A percentile compares a stretch with the other conserved stretches of the same genome.
Evolutionary conservation across 2,797 vertebrate species (phyloP).

Genomic region (Acanthurus lineatus): DNA sequence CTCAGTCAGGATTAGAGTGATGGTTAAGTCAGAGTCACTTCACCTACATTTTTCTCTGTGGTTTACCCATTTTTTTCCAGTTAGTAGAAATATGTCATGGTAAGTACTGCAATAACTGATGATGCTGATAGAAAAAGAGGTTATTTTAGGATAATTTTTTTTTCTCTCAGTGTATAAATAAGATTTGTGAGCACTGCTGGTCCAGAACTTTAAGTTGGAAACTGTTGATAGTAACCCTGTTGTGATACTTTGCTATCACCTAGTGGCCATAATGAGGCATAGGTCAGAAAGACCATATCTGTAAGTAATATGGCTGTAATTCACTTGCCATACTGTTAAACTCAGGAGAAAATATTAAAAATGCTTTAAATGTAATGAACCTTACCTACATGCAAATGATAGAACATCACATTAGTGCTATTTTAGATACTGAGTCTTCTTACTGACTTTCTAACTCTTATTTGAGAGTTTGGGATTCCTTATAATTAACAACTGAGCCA

Average conservation of each 20-base stretch:
- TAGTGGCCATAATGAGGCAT: conserved; percentile 73
- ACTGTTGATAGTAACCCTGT: neutral
- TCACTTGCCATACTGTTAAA: neutral
- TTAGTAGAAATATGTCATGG: conserved; percentile 14
- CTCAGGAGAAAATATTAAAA: neutral
- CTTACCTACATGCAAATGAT: neutral
- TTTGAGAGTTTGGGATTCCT: neutral
- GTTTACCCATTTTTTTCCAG: conserved; percentile 26
- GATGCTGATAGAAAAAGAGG: conserved; percentile 12
- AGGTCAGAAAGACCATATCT: neutral
- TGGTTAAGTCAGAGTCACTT: conserved; percentile 20
- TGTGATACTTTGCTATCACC: conserved; percentile 76
- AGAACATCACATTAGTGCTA: neutral
- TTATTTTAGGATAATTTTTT: neutral
- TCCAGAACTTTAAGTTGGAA: conserved; percentile 8
- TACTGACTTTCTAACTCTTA: neutral
- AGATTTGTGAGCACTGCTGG: conserved; percentile 17
- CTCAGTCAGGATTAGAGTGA: conserved; percentile 15
- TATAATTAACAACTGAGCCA: neutral
- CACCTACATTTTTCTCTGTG: conserved; percentile 33
- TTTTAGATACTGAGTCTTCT: neutral
- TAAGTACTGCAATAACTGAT: conserved; percentile 19
- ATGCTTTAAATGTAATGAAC: neutral
- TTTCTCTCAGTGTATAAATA: conserved; percentile 1
- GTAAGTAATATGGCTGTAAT: neutral